phyloP scores from a whole-genome alignment of 92 coral and sea anemone genomes.

The Porites divaricata region DNA sequence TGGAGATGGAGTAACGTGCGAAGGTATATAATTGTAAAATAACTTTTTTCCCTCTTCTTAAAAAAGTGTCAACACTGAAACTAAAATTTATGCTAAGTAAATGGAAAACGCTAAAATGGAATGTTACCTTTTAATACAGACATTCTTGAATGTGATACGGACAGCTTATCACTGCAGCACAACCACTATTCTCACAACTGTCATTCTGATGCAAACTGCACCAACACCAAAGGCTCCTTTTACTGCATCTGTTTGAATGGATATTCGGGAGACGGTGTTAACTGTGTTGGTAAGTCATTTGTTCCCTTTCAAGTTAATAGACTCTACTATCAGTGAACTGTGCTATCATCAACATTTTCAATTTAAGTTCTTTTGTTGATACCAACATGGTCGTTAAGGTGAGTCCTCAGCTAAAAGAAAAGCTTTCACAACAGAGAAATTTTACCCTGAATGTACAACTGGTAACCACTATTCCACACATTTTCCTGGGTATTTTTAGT shows the following conservation, averaged over 20 bases:
- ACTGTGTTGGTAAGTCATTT: slow-evolving; percentile 49
- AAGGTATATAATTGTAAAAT: slow-evolving; percentile 33
- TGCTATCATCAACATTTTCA: too few relatives aligned
- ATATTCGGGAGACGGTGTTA: slow-evolving; percentile 76
- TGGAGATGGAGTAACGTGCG: slow-evolving; percentile 86
- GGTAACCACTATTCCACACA: too few relatives aligned
- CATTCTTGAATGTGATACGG: slow-evolving; percentile 52
- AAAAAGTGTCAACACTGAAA: neutral
- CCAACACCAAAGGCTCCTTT: slow-evolving; percentile 90
- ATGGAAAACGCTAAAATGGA: too few relatives aligned
- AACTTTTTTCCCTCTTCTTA: neutral
- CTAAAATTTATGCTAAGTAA: neutral
- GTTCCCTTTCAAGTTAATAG: neutral
- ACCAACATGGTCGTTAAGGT: too few relatives aligned
- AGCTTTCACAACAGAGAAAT: too few relatives aligned
- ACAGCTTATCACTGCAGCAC: slow-evolving; percentile 33
- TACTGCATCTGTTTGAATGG: slow-evolving; percentile 82
- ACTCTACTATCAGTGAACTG: too few relatives aligned
- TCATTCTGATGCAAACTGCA: slow-evolving; percentile 80
- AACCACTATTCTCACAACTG: slow-evolving; percentile 56
- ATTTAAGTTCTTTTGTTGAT: too few relatives aligned
- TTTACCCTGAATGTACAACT: too few relatives aligned
- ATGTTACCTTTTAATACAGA: slow-evolving; percentile 27
- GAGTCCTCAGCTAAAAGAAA: too few relatives aligned
- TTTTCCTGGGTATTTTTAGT: too few relatives aligned